A percentile compares a stretch with the other conserved stretches of the same genome.
These are phyloP conservation scores for Micrasema minimum DNA, from an alignment of 1,140 invertebrate genomes.

Conservation along the genomic window DNA sequence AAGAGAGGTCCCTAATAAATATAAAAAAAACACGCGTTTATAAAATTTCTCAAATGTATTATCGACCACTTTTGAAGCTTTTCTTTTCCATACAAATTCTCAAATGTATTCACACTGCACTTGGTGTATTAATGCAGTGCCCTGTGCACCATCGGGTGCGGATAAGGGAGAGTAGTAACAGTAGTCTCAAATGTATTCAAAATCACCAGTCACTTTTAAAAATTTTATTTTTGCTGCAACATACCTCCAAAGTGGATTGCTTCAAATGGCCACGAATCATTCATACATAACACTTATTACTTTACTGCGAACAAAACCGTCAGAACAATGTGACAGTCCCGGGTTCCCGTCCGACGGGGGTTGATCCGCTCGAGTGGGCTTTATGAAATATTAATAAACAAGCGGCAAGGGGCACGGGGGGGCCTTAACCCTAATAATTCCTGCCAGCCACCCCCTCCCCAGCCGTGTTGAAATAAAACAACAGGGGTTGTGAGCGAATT, in stretches of 20 bases:
- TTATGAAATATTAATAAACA: constrained; percentile 53
- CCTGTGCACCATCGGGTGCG: too few species aligned
- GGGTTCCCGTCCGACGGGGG: background rate
- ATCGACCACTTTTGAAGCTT: too few species aligned
- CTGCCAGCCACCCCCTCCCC: constrained; percentile 9
- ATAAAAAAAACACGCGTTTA: too few species aligned
- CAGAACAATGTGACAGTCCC: constrained; percentile 14
- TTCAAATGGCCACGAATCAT: constrained; percentile 16
- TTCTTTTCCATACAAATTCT: too few species aligned
- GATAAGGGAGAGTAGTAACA: too few species aligned
- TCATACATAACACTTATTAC: constrained; percentile 18
- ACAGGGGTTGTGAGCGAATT: constrained; percentile 24
- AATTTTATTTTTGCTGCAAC: too few species aligned
- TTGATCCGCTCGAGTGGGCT: constrained; percentile 44
- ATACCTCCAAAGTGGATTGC: background rate
- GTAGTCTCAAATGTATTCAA: too few species aligned
- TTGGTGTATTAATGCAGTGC: too few species aligned
- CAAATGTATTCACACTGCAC: too few species aligned
- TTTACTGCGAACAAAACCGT: background rate
- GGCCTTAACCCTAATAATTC: constrained; percentile 51
- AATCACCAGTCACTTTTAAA: background rate
- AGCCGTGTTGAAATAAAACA: background rate
- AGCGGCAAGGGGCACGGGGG: constrained; percentile 46
- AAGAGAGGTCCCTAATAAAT: too few species aligned
- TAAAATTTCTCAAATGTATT: too few species aligned